Conservation (phyloP, 2,113 vertebrate species). For the cat (Felis catus) region DNA sequence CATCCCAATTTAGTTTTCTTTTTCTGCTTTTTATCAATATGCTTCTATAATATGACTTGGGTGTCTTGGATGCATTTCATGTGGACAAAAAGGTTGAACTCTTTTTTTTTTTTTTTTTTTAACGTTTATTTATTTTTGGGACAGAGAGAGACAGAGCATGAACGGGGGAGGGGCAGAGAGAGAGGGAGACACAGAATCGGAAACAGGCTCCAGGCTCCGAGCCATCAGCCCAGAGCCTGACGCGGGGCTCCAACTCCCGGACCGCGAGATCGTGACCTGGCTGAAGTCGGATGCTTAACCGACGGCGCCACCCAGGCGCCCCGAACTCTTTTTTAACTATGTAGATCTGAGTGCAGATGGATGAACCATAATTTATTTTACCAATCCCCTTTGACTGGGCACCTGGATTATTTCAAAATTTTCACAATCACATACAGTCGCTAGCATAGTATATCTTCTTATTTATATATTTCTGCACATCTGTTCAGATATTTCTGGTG, state of each 20-base stretch:
- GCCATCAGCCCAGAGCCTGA: too few species aligned
- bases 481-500: neutral
- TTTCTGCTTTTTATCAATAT: neutral
- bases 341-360: neutral
- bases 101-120: too few species aligned
- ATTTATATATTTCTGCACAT: neutral
- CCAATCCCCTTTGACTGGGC: neutral
- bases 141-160: too few species aligned
- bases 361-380: constrained; percentile 8
- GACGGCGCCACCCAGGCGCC: too few species aligned
- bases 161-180: too few species aligned
- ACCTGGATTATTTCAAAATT: constrained; percentile 15
- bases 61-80: neutral
- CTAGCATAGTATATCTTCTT: neutral
- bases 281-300: too few species aligned
- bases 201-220: too few species aligned
- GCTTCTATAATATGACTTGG: neutral
- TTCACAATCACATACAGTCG: neutral
- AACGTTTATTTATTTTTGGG: too few species aligned
- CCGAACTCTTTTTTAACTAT: constrained; percentile 6
- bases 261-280: too few species aligned
- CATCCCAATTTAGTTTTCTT: neutral
- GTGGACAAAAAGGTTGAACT: neutral
- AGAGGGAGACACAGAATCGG: too few species aligned
- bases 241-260: too few species aligned